These are phyloP conservation scores for Camponotus fellah DNA, from an alignment of 2,888 invertebrate genomes.

Conservation along the genomic window DNA sequence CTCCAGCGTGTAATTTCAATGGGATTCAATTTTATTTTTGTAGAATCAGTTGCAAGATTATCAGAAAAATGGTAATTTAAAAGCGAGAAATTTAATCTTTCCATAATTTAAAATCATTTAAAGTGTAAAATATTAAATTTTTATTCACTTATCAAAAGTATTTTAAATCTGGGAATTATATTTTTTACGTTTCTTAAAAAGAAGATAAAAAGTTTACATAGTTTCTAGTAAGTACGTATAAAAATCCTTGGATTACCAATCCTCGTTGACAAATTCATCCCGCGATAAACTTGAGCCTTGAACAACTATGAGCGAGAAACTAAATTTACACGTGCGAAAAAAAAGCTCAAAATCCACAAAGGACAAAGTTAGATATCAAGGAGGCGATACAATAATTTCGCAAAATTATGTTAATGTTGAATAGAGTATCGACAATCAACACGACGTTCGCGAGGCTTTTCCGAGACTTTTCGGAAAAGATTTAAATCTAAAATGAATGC, in stretches of 20 bases:
- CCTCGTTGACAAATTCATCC: neutral
- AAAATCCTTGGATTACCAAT: neutral
- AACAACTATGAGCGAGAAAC: constrained; percentile 34
- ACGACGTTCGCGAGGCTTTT: neutral
- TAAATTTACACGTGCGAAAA: neutral
- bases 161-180: constrained; percentile 6
- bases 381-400: constrained; percentile 44
- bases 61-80: neutral
- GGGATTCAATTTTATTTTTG: neutral
- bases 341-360: constrained; percentile 1
- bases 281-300: constrained; percentile 11
- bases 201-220: neutral
- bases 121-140: neutral
- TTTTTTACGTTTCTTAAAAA: neutral
- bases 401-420: constrained; percentile 55
- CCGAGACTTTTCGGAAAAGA: neutral
- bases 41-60: neutral
- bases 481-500: neutral
- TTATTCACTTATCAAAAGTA: neutral
- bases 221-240: neutral
- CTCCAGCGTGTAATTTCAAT: neutral
- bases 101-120: neutral
- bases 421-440: constrained; percentile 5
- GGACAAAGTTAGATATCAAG: constrained; percentile 13
- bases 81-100: neutral